Base-by-base conservation (phyloP, 2,113 vertebrate species). In the Solenodon paradoxus region DNA sequence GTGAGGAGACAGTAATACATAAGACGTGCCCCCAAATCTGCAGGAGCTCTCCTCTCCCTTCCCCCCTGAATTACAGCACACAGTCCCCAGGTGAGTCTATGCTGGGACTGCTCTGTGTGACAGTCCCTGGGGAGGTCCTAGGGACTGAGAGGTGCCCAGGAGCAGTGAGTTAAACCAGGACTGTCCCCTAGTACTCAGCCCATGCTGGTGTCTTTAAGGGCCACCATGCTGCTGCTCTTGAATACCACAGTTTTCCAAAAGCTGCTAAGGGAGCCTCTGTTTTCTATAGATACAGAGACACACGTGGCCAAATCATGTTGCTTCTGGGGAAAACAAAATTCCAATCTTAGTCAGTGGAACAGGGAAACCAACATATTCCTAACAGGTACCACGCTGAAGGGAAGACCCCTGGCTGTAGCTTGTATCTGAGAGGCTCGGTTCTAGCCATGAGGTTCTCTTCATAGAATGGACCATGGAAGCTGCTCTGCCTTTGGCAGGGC, bases 21-120 rank as follows among this genome's bases (percentile, higher is more conserved):
- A 77, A 42, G 83, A 92, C 61, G 35, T 4, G n/a, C 6, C 22
- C 10, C 9, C 85, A 90, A 96, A 92, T 88, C 84, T 51, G 28
- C 69, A 64, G 19, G 4, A 63, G 17, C 26, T 47, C 22, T 26
- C 19, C 4, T 22, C 86, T 55, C 19, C 20, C 28, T 40, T 11
- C 24, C 55, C 45, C 40, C 30, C 20, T 15, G 64, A 63, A 26
- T 9, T 24, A 94, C 24, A 92, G 91, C 7, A 9, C 19, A 3
- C 26, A 3, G 59, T 26, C 3, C 0, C 0, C 20, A 7, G 8
- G 24, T 1, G 0, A 3, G 11, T 17, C 69, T 19, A 17, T 0
- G 0, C 26, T 0, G 7, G 26, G 38, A 8, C 71, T 6, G 4
- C 35, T 77, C 17, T 68, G 64, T 19, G 30, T 9, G 38, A 24